A percentile compares a stretch with the other conserved stretches of the same genome.
phyloP scores from a whole-genome alignment of 2,797 vertebrate genomes.

The Alectoris magna region DNA sequence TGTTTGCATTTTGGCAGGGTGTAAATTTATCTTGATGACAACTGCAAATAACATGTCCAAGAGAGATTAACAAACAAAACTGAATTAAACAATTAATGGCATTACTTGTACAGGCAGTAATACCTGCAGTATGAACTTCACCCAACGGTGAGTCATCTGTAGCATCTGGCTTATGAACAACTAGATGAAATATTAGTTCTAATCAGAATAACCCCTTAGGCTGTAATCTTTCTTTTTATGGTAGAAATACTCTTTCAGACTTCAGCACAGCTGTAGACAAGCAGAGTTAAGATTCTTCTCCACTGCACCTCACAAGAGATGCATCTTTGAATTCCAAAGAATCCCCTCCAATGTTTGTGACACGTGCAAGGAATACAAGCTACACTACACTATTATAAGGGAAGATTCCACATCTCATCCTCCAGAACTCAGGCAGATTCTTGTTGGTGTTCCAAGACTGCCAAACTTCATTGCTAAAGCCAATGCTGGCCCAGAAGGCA shows the following conservation, averaged over 20 bases:
- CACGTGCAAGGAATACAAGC: neutral
- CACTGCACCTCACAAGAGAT: neutral
- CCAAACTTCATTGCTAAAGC: neutral
- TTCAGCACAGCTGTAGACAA: neutral
- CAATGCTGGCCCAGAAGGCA: neutral
- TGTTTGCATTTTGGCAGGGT: conserved; percentile 34
- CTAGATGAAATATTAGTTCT: neutral
- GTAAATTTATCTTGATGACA: conserved; percentile 38
- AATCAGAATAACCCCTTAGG: neutral
- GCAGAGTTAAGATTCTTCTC: neutral
- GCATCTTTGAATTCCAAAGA: neutral
- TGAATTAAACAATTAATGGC: conserved; percentile 32
- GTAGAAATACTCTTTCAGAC: neutral
- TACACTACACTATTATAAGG: fast-evolving
- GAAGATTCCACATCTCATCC: fast-evolving
- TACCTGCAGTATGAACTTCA: neutral
- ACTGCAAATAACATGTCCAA: conserved; percentile 31
- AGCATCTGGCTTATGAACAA: neutral
- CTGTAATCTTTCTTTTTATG: neutral
- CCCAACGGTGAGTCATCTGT: neutral
- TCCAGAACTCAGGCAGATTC: neutral
- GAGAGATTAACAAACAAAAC: conserved; percentile 41
- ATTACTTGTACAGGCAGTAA: conserved; percentile 25
- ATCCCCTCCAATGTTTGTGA: neutral
- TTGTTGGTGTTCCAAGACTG: neutral